Evolutionary conservation across 2,113 vertebrate species (phyloP).

Genomic region (Lophochroa leadbeateri): DNA sequence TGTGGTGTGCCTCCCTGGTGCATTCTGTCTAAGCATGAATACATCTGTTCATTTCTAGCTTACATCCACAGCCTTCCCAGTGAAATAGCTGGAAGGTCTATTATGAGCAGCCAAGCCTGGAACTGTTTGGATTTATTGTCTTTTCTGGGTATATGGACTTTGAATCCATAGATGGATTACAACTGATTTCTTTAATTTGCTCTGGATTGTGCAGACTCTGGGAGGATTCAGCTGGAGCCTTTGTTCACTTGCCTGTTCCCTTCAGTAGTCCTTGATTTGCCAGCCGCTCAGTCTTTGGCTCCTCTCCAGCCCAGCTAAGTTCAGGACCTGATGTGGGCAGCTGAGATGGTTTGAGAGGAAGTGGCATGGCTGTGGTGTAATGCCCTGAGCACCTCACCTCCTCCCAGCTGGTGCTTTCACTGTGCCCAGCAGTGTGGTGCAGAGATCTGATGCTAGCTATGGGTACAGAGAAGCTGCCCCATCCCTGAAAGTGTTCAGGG

Average conservation of each 20-base stretch:
- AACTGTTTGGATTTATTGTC: slow-evolving; percentile 16
- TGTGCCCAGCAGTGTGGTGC: accelerated
- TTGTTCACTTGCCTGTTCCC: background rate
- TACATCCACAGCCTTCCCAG: background rate
- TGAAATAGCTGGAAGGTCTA: background rate
- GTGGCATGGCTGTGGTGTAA: background rate
- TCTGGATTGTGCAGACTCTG: background rate
- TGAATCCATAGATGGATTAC: background rate
- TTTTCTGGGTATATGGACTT: background rate
- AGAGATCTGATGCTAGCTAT: background rate
- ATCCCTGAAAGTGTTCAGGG: background rate
- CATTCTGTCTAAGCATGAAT: background rate
- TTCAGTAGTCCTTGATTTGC: background rate
- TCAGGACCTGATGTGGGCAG: background rate
- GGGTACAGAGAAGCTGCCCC: background rate
- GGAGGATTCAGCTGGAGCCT: background rate
- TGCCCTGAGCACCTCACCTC: background rate
- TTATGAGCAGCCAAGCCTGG: background rate
- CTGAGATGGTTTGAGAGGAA: background rate
- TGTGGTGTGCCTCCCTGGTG: slow-evolving; percentile 34
- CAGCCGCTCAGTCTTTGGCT: background rate
- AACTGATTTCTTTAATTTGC: background rate
- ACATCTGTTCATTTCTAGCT: background rate
- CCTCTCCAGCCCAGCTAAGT: background rate
- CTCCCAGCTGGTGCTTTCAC: accelerated